These are phyloP conservation scores for Drepana arcuata DNA, from an alignment of 1,140 invertebrate genomes.

Conservation along the genomic window DNA sequence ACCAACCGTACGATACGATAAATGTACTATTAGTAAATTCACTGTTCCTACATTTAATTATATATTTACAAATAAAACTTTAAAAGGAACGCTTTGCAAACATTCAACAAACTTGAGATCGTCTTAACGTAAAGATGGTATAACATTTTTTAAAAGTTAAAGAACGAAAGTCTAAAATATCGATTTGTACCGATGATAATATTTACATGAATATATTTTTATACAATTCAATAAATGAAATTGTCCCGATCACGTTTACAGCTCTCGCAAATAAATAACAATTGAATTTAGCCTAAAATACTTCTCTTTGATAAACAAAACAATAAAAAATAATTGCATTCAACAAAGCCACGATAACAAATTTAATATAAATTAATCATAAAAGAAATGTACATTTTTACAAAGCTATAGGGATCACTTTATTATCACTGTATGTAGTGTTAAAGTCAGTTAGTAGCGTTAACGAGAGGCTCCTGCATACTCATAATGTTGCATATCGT, in stretches of 20 bases:
- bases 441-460: conserved; percentile 25
- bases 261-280: conserved; percentile 69
- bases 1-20: conserved; percentile 34
- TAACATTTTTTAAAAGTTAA: conserved; percentile 62
- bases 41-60: conserved; percentile 64
- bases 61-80: conserved; percentile 72
- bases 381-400: conserved; percentile 69
- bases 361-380: conserved; percentile 70
- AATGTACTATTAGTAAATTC: conserved; percentile 63
- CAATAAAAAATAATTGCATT: conserved; percentile 71
- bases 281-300: conserved; percentile 70
- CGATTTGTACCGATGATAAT: conserved; percentile 39
- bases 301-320: conserved; percentile 69
- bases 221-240: conserved; percentile 29
- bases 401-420: conserved; percentile 58
- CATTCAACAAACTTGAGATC: conserved; percentile 72
- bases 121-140: conserved; percentile 70
- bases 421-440: conserved; percentile 50
- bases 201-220: conserved; percentile 54
- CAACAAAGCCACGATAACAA: conserved; percentile 71
- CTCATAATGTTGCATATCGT: background rate
- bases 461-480: conserved; percentile 1
- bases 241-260: conserved; percentile 57
- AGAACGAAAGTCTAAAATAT: conserved; percentile 56
- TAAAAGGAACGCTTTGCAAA: conserved; percentile 72